Base-by-base conservation (phyloP, 2,113 vertebrate species). In the Fulmarus glacialis region DNA sequence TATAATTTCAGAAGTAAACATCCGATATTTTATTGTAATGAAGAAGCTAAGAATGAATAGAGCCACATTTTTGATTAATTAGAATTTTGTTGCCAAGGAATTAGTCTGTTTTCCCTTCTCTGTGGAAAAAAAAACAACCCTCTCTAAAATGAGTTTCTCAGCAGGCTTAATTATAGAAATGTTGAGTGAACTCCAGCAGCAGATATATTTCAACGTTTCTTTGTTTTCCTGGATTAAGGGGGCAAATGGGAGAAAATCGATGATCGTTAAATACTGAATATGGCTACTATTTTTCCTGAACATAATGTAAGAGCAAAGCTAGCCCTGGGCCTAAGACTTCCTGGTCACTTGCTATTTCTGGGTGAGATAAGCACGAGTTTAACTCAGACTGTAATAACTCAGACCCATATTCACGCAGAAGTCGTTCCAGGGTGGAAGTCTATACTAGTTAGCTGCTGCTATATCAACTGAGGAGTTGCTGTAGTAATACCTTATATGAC, bases 51-150 rank as follows among this genome's bases (percentile, higher is more conserved):
- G 47, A 96, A 84, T 96, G 96, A 97, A 96, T 95, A 90, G 80
- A 93, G 68, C 45, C 73, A 62, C 34, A 73, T 79, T 94, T 98
- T 95, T 98, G 93, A 97, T 98, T 98, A 98, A 97, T 97, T 97
- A 97, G 90, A 96, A 96, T 98, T 98, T 98, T 97, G 97, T 97
- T 98, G 98, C 97, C 96, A 98, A 95, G 96, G 89, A 97, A 96
- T 98, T 98, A 97, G 98, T 98, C 98, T 97, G 94, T 90, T 96
- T 77, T 94, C n/a, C 36, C 52, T 82, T 78, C 55, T 97, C 96
- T 85, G 38, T 67, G 93, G 42, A 52, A 87, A 95, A 87, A 96
- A 96, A 62, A 47, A 52, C 21, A 71, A 43, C 58, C 38, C 43
- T 59, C 74, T 96, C 71, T 78, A 95, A 97, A 97, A 98, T 95